A percentile compares a stretch with the other conserved stretches of the same genome.
Conservation (phyloP, 2,113 vertebrate species). For the Piprites chloris region DNA sequence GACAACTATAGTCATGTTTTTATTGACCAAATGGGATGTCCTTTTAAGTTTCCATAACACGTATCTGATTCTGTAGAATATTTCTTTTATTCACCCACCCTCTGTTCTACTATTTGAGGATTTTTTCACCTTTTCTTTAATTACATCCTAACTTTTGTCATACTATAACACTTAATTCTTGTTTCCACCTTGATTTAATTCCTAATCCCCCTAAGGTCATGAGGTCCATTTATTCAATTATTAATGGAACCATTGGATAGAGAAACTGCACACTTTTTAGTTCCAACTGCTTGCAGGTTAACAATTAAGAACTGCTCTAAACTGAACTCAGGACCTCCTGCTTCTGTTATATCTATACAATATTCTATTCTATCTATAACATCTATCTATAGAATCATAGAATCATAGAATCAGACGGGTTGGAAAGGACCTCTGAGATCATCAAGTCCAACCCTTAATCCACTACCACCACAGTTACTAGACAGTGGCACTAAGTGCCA, state of each 20-base stretch:
- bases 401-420: too few relatives aligned
- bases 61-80: neutral
- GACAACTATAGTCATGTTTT: neutral
- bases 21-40: neutral
- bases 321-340: neutral
- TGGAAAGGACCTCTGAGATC: too few relatives aligned
- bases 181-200: neutral
- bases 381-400: too few relatives aligned
- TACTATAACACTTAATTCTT: neutral
- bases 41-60: neutral
- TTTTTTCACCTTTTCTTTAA: neutral
- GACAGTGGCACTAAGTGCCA: too few relatives aligned
- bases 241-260: neutral
- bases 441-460: too few relatives aligned
- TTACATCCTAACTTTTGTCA: neutral
- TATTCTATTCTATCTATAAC: neutral
- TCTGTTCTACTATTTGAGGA: fast-evolving
- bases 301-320: neutral
- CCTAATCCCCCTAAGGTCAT: neutral
- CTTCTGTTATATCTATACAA: neutral
- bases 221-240: neutral
- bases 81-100: too few relatives aligned
- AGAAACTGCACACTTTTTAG: neutral
- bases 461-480: too few relatives aligned
- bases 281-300: neutral